phyloP scores from a whole-genome alignment of 2,888 invertebrate species.

The Drosophila lutescens region DNA sequence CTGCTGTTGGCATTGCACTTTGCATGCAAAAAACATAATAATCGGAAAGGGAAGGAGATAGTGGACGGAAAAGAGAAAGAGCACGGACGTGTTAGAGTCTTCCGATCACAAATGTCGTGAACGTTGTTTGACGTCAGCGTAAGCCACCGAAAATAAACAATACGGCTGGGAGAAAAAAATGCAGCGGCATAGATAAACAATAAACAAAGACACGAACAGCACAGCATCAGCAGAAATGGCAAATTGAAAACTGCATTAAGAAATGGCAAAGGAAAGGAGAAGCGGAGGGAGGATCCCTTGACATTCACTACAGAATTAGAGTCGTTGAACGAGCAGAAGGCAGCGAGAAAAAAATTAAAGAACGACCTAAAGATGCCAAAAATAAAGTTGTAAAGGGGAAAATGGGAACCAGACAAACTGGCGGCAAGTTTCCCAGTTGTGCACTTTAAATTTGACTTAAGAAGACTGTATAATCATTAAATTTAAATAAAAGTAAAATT shows the following conservation, averaged over 20 bases:
- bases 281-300: conserved; percentile 28
- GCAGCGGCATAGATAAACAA: conserved; percentile 69
- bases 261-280: conserved; percentile 5
- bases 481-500: too few species aligned
- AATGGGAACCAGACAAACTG: conserved; percentile 28
- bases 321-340: conserved; percentile 67
- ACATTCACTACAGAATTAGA: conserved; percentile 37
- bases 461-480: too few species aligned
- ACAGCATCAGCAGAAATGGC: conserved; percentile 49
- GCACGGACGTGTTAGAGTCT: conserved; percentile 27
- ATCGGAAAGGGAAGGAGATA: conserved; percentile 43
- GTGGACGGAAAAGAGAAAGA: conserved; percentile 6
- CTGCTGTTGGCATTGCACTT: conserved; percentile 72
- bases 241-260: conserved; percentile 63
- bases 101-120: conserved; percentile 62
- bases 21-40: conserved; percentile 77
- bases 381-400: conserved; percentile 25
- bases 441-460: not conserved
- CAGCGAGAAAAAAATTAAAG: conserved; percentile 5
- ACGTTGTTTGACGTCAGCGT: conserved; percentile 45
- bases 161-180: conserved; percentile 37
- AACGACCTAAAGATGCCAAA: conserved; percentile 28
- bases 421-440: conserved; percentile 7
- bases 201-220: conserved; percentile 67
- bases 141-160: conserved; percentile 74